Percentiles rank a stretch among this genome's conserved stretches.
Evolutionary conservation across 1,140 invertebrate species (phyloP).

Genomic region (Plectus sambesii): DNA sequence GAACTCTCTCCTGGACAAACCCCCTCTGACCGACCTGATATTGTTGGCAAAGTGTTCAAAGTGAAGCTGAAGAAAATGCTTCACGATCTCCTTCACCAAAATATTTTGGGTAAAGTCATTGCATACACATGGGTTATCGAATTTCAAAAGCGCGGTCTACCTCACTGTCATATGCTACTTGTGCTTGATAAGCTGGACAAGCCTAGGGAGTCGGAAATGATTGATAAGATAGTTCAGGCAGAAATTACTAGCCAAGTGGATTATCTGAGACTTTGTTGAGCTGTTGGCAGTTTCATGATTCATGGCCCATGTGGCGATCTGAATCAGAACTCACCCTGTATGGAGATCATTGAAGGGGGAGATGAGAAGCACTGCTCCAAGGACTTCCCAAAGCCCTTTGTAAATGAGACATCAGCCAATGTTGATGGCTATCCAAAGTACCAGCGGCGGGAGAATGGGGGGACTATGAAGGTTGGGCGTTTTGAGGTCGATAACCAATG

Average conservation of each 20-base stretch:
- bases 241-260: slow-evolving; percentile 51
- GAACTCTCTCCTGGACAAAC: slow-evolving; percentile 36
- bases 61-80: slow-evolving; percentile 50
- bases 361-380: slow-evolving; percentile 30
- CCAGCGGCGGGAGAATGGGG: slow-evolving; percentile 23
- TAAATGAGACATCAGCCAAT: slow-evolving; percentile 12
- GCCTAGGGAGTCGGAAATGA: slow-evolving; percentile 37
- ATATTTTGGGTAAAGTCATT: slow-evolving; percentile 30
- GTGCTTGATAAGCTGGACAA: slow-evolving; percentile 27
- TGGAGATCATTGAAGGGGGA: too few relatives aligned
- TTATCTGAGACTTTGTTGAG: slow-evolving; percentile 46
- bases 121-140: slow-evolving; percentile 46
- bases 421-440: slow-evolving; percentile 19
- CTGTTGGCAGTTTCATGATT: slow-evolving; percentile 47
- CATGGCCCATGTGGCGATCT: slow-evolving; percentile 36
- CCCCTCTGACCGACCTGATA: slow-evolving; percentile 46
- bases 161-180: slow-evolving; percentile 52
- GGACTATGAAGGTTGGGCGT: background rate
- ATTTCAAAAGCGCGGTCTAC: slow-evolving; percentile 52
- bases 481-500: background rate
- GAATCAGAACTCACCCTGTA: slow-evolving; percentile 26
- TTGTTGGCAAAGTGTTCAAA: slow-evolving; percentile 50
- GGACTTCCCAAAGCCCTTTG: slow-evolving; percentile 22
- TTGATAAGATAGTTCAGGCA: slow-evolving; percentile 51
- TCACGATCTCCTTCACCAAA: slow-evolving; percentile 35